Evolutionary conservation across 2,888 invertebrate genomes (phyloP).

Genomic region (Leucozona laternaria): DNA sequence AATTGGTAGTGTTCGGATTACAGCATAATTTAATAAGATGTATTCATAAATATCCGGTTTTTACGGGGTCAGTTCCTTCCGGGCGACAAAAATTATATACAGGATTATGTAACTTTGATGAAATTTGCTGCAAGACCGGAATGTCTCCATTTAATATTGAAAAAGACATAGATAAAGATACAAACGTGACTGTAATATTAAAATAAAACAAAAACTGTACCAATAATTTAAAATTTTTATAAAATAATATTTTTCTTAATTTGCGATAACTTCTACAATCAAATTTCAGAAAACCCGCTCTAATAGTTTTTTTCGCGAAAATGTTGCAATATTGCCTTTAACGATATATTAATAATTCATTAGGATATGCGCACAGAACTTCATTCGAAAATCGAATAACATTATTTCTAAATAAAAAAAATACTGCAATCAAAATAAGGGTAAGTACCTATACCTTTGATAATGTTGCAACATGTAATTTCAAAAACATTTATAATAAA

Average conservation of each 20-base stretch:
- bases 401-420: no score
- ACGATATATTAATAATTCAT: no score
- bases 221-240: slow-evolving; percentile 48
- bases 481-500: no score
- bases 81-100: slow-evolving; percentile 89
- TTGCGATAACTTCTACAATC: background rate
- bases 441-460: no score
- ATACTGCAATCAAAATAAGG: no score
- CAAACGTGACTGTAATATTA: slow-evolving; percentile 92
- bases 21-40: slow-evolving; percentile 86
- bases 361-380: no score
- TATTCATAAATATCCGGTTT: slow-evolving; percentile 85
- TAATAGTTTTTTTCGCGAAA: no score
- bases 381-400: no score
- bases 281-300: no score
- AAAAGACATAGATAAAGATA: slow-evolving; percentile 92
- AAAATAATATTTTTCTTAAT: background rate
- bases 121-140: slow-evolving; percentile 94
- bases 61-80: slow-evolving; percentile 83
- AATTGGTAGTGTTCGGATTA: slow-evolving; percentile 86
- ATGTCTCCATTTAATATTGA: slow-evolving; percentile 90
- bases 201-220: slow-evolving; percentile 85
- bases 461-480: no score
- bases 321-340: no score
- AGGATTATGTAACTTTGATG: slow-evolving; percentile 92